phyloP scores from a whole-genome alignment of 2,797 vertebrate species.

The Garrulus glandarius region DNA sequence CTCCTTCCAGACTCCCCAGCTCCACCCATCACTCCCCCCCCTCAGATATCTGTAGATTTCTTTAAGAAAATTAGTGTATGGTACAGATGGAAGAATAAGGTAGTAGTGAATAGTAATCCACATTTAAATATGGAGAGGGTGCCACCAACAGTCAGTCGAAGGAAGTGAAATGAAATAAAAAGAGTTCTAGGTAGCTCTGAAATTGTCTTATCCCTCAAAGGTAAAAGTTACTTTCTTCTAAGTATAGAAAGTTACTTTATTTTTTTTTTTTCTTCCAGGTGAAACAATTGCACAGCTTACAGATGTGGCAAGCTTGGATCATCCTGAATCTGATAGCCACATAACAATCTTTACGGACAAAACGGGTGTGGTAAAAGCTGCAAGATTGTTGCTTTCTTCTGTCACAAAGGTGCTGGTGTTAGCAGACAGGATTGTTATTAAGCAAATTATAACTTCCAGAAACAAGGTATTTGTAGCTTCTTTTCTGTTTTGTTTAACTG shows the following conservation, averaged over 20 bases:
- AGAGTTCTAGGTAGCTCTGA: not conserved
- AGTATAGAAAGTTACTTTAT: not conserved
- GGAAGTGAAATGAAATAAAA: not conserved
- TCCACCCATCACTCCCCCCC: not conserved
- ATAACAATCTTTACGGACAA: constrained; percentile 90
- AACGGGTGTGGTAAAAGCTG: constrained; percentile 92
- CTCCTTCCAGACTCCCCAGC: not conserved
- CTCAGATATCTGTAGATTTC: not conserved
- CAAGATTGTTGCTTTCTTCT: constrained; percentile 92
- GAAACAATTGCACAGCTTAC: constrained; percentile 94
- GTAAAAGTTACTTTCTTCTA: not conserved
- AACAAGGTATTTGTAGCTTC: constrained; percentile 86
- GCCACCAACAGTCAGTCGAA: constrained; percentile 26
- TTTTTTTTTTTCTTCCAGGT: constrained; percentile 70
- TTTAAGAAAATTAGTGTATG: not conserved
- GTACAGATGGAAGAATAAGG: not conserved
- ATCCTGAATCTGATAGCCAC: constrained; percentile 79
- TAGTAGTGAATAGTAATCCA: not conserved
- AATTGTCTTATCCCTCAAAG: not conserved
- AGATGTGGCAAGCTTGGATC: constrained; percentile 77
- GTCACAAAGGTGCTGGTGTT: constrained; percentile 96
- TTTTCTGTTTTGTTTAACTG: not conserved
- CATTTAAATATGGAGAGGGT: constrained; percentile 19
- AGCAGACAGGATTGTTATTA: constrained; percentile 96
- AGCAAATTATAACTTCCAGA: constrained; percentile 95